Evolutionary conservation across 2,797 vertebrate species (phyloP).

Genomic region (Myotis vivesi): DNA sequence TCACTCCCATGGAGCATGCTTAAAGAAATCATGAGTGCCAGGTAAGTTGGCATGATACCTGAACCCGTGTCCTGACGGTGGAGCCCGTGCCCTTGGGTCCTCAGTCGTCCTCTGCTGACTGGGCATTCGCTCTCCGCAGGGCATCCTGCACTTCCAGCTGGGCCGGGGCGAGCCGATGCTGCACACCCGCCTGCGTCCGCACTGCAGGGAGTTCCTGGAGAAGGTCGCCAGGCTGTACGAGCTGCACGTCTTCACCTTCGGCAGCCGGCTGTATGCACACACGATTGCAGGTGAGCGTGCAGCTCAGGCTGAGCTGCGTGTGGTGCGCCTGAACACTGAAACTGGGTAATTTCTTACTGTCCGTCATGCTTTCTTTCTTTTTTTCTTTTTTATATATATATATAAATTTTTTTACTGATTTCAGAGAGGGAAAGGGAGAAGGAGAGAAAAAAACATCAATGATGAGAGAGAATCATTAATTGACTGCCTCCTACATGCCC

Average conservation of each 20-base stretch:
- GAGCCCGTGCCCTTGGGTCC: neutral
- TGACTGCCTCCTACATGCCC: too few relatives aligned
- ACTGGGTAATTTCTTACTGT: neutral
- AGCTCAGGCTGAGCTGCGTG: rapidly evolving
- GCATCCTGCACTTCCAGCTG: constrained; percentile 98
- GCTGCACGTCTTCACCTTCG: constrained; percentile 97
- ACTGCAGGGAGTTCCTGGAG: constrained; percentile 97
- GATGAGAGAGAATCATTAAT: too few relatives aligned
- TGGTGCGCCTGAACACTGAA: neutral
- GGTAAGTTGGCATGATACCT: neutral
- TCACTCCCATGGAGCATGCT: neutral
- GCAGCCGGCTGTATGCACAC: constrained; percentile 97
- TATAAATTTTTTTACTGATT: too few relatives aligned
- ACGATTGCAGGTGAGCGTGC: constrained; percentile 93
- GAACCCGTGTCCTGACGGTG: neutral
- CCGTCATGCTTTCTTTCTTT: neutral
- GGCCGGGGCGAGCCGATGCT: constrained; percentile 97
- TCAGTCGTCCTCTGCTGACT: neutral
- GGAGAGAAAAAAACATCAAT: too few relatives aligned
- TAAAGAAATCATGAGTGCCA: neutral
- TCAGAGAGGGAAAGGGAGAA: too few relatives aligned
- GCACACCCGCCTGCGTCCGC: constrained; percentile 97
- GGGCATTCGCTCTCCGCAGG: constrained; percentile 82
- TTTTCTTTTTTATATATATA: too few relatives aligned
- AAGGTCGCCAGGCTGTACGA: constrained; percentile 97